Base-by-base conservation (phyloP, 2,888 invertebrate genomes). In the Druceiella hillmani region DNA sequence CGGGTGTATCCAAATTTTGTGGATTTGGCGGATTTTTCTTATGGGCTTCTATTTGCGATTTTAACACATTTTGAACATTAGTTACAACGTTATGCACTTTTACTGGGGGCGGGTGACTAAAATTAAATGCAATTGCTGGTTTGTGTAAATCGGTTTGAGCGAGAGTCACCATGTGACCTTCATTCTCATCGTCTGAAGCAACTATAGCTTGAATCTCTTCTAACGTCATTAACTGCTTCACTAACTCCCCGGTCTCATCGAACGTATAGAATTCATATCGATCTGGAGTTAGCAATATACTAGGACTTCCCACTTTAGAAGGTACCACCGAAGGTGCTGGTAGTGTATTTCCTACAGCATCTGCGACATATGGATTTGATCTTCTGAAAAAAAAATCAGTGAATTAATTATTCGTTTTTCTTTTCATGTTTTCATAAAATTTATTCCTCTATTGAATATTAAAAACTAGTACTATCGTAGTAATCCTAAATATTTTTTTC, bases 221-320 rank as follows among this genome's bases (percentile, higher is more conserved):
- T 50, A 87, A 64, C 4, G 88, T 87, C 89, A 90, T 90, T 17
- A 88, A 70, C 41, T 85, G 75, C 54, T 87, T 87, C 0, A 89
- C 81, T 13, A 89, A 70, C 53, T 89, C 86, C 9, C 89, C 89
- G 38, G 81, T 80, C 53, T 87, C 86, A 53, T 89, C 85, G 53
- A 89, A 87, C 0, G 89, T 88, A 57, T 87, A 89, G 59, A 89
- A 90, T 56, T 89, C 88, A 58, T 89, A 89, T 55, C 83, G 75
- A 56, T 89, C 89, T 2, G 89, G 90, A 47, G 83, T 83, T 4
- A 89, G 63, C 1, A 90, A 68, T 51, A 82, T 80, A 0, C 85
- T 86, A 1, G 89, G 89, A 43, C 87, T 88, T n/a, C 83, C 83
- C 2, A 83, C 74, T 44, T 81, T 76, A 4, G 79, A 66, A 27